These are phyloP conservation scores for Eremobia ochroleuca DNA, from an alignment of 2,888 invertebrate genomes.

Conservation along the genomic window DNA sequence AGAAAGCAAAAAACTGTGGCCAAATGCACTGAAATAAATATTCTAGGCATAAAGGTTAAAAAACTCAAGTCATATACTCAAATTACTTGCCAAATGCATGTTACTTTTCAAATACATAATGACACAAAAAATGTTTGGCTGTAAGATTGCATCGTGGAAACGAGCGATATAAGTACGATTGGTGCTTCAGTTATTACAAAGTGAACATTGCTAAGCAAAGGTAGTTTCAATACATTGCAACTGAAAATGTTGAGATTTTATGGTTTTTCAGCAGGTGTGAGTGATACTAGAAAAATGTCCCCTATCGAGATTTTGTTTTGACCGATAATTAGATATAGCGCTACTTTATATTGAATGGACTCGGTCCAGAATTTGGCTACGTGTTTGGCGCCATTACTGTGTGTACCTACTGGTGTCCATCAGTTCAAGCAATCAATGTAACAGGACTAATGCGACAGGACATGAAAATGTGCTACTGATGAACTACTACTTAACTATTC, in stretches of 20 bases:
- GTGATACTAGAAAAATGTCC: not conserved
- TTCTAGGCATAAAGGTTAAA: not conserved
- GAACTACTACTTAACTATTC: too few species aligned
- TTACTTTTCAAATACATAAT: not conserved
- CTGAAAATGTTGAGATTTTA: not conserved
- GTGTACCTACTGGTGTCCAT: too few species aligned
- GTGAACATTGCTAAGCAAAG: not conserved
- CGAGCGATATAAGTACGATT: too few species aligned
- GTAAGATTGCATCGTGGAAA: not conserved
- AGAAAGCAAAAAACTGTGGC: not conserved
- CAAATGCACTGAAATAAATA: not conserved
- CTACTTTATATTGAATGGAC: not conserved
- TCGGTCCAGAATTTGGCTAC: too few species aligned
- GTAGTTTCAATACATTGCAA: not conserved
- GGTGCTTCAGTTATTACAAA: not conserved
- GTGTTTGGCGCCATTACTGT: too few species aligned
- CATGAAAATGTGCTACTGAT: too few species aligned
- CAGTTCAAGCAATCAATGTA: too few species aligned
- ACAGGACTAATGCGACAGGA: too few species aligned
- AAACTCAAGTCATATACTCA: not conserved
- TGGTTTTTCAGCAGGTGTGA: not conserved
- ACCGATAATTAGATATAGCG: not conserved
- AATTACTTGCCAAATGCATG: too few species aligned
- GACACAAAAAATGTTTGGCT: not conserved
- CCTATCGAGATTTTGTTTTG: not conserved